These are phyloP conservation scores for Elysia crispata DNA, from an alignment of 2,888 invertebrate genomes.

Conservation along the genomic window DNA sequence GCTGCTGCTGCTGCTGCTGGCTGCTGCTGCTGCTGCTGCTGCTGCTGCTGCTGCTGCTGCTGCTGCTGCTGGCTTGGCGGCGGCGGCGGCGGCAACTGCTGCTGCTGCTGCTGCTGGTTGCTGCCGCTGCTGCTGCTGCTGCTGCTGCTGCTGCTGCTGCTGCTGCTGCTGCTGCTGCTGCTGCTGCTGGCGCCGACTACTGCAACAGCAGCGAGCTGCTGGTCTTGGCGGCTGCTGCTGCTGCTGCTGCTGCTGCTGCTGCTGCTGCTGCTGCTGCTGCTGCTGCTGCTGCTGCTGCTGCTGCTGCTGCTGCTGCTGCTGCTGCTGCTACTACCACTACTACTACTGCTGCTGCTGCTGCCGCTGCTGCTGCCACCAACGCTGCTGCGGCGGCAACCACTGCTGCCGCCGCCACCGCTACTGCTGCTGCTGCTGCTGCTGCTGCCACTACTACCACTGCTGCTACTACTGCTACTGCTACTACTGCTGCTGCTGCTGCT, in stretches of 20 bases:
- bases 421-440: slow-evolving; percentile 25
- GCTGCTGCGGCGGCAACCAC: no score
- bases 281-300: background rate
- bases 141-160: slow-evolving; percentile 9
- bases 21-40: background rate
- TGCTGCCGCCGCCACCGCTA: slow-evolving; percentile 12
- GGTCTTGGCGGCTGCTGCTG: no score
- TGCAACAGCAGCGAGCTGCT: slow-evolving; percentile 4
- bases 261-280: background rate
- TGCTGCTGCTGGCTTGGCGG: no score
- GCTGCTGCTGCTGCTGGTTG: no score
- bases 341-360: background rate
- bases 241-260: background rate
- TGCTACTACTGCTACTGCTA: background rate
- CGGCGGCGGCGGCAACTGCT: no score
- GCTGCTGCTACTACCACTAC: slow-evolving; percentile 11
- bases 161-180: slow-evolving; percentile 9
- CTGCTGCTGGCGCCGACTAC: background rate
- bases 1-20: no score
- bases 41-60: no score
- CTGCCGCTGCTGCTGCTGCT: background rate
- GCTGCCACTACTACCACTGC: background rate
- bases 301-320: slow-evolving; percentile 29
- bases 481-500: slow-evolving; percentile 16
- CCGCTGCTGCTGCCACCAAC: background rate